Evolutionary conservation across 1,140 invertebrate species (phyloP), one percentile per base, ranked within the genome.

Genomic region (Tetragnatha versicolor): DNA sequence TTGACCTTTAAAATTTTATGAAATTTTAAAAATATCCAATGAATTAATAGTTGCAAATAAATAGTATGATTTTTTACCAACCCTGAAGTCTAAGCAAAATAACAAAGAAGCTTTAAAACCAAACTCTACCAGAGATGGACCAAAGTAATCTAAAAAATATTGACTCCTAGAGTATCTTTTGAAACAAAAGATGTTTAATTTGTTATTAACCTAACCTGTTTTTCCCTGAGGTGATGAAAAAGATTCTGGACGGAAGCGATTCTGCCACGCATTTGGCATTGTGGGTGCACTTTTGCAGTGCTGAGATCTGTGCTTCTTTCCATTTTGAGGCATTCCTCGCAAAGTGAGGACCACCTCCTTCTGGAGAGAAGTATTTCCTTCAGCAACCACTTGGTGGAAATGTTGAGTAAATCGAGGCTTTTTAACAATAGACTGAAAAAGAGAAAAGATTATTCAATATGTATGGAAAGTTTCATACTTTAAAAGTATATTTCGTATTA

Each of bases 391-490:
- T 65, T 81, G 75, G 39, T 81, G 79, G 29, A 58, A 51, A 35
- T 81, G 73, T 22, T 72, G 63, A 10, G 79, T 78, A 22, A 78
- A 76, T 27, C 68, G 69, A n/a, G 79, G 79, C 27, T 78, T 81
- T 31, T 78, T 81, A 2, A 81, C 75, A 42, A 78, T 60, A 22
- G 73, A 78, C 79, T 81, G 31, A 17, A 63, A 33, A 42, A 53
- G 35, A 37, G 31, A 55, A 63, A 9, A 3, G 6, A 2, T 29
- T 22, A 51, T 29, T 22, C 6, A 49, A 2, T n/a, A 17, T 47
- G 25, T 27, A 35, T 12, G 0, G 14, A 42, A 6, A 25, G n/a
- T n/a, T n/a, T n/a, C n/a, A n/a, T n/a, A n/a, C n/a, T n/a, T n/a
- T n/a, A n/a, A n/a, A n/a, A n/a, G n/a, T n/a, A n/a, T n/a, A n/a